Base-by-base conservation (phyloP, 30 jellyfish, hydroid and myxozoan species). In the Morbakka virulenta region DNA sequence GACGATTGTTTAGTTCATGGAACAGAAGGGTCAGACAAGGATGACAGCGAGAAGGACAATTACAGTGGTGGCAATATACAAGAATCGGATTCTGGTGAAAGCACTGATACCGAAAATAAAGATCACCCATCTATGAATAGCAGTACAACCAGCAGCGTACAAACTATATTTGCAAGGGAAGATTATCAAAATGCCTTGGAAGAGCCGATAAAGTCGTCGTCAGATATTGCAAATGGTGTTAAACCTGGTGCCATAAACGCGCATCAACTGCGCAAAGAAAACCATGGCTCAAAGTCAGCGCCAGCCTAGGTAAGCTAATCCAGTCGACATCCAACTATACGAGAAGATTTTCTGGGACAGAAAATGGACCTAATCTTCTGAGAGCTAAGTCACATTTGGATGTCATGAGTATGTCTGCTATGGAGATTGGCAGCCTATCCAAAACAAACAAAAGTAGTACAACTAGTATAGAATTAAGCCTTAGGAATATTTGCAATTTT, bases 101-200 rank as follows among this genome's bases (percentile, higher is more conserved):
- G 79, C 35, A 50, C 2, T 4, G 52, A 28, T 74, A 2, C 33
- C 26, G 64, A 74, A 3, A n/a, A n/a, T n/a, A n/a, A n/a, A n/a
- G 85, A 51, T 9, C 27, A 50, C 27, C 66, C 64, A 1, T 3
- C 24, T 0, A 72, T 83, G 87, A 73, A 83, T 6, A 66, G 50
- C 51, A 83, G 94, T 32, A 72, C 83, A 28, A 35, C 94, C 28
- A 83, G 94, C 74, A 83, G 94, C 41, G 73, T 87, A 22, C 63
- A 76, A 48, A 83, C 94, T n/a, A 49, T 83, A 35, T 65, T 41
- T 6, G 57, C 57, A 41, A 41, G 17, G 57, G 57, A 41, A 41
- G 57, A 41, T 41, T 9, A 41, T 6, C 13, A 9, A 6, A 17
- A 41, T 41, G 17, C 57, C 57, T 6, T 9, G 9, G 57, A 41